Evolutionary conservation across 2,888 invertebrate species (phyloP).

Genomic region (Ochropacha duplaris): DNA sequence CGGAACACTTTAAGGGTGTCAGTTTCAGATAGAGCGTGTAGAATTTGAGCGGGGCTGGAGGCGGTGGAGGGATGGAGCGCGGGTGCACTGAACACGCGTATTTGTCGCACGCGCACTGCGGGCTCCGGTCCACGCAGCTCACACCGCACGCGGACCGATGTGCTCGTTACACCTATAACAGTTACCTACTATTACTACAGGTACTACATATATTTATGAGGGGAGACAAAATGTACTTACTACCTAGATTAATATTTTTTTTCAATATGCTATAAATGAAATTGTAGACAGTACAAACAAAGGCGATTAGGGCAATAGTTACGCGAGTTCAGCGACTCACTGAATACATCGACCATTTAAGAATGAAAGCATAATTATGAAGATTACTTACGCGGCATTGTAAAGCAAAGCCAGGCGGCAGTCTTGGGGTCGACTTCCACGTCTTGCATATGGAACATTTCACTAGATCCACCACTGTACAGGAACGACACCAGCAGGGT

Average conservation of each 20-base stretch:
- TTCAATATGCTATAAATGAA: too few relatives aligned
- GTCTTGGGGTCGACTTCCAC: constrained; percentile 93
- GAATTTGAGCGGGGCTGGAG: constrained; percentile 80
- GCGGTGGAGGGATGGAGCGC: constrained; percentile 28
- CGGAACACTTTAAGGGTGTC: constrained; percentile 97
- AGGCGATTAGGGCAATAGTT: too few relatives aligned
- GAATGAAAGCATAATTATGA: neutral
- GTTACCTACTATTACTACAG: constrained; percentile 37
- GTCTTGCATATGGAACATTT: constrained; percentile 89
- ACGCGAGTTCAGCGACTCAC: too few relatives aligned
- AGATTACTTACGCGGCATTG: constrained; percentile 85
- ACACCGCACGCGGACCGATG: constrained; percentile 86
- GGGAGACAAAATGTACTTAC: too few relatives aligned
- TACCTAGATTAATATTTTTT: too few relatives aligned
- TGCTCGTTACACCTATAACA: constrained; percentile 60
- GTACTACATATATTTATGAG: too few relatives aligned
- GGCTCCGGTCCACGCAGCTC: constrained; percentile 96
- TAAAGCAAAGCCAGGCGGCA: constrained; percentile 96
- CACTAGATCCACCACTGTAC: constrained; percentile 91
- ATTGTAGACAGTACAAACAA: too few relatives aligned
- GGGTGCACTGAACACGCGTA: constrained; percentile 72
- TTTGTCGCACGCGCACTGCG: constrained; percentile 93
- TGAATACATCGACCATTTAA: too few relatives aligned
- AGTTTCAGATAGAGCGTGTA: constrained; percentile 93
- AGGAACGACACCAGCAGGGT: constrained; percentile 93